These are phyloP conservation scores for Apistogramma diplotaenia DNA, from an alignment of 2,113 vertebrate genomes.

Conservation along the genomic window DNA sequence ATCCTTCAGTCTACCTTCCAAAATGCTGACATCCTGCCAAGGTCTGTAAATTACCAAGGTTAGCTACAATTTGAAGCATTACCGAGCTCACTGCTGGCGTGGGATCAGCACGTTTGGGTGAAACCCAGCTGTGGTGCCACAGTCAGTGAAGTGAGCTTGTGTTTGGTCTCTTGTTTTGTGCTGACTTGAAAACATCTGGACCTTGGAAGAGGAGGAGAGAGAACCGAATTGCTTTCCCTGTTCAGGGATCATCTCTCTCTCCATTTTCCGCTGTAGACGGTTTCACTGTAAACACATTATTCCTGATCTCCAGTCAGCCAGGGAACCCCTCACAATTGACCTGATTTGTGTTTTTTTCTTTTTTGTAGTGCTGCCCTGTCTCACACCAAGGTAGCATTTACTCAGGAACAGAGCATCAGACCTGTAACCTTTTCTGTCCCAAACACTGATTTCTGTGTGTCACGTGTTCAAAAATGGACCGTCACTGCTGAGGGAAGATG, in stretches of 20 bases:
- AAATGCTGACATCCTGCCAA: constrained; percentile 52
- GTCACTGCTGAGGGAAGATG: background rate
- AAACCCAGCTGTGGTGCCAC: constrained; percentile 7
- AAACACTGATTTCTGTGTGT: background rate
- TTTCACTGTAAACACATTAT: constrained; percentile 40
- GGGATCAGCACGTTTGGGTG: constrained; percentile 14
- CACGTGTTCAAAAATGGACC: background rate
- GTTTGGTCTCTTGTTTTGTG: constrained; percentile 48
- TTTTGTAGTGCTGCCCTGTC: background rate
- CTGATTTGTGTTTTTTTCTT: constrained; percentile 50
- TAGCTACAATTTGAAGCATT: constrained; percentile 31
- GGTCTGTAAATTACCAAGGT: constrained; percentile 33
- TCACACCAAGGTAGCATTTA: constrained; percentile 38
- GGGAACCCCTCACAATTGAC: constrained; percentile 49
- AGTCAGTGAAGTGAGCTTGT: constrained; percentile 28
- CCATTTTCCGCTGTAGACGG: constrained; percentile 2
- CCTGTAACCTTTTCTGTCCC: constrained; percentile 12
- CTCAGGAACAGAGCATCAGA: constrained; percentile 53
- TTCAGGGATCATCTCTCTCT: constrained; percentile 20
- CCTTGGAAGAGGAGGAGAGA: constrained; percentile 26
- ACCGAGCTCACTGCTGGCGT: constrained; percentile 21
- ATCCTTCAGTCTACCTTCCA: constrained; percentile 18
- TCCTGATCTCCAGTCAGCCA: constrained; percentile 57
- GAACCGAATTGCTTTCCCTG: background rate
- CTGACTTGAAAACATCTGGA: constrained; percentile 44